Evolutionary conservation across 2,113 vertebrate species (phyloP).

Genomic region (Takifugu flavidus): DNA sequence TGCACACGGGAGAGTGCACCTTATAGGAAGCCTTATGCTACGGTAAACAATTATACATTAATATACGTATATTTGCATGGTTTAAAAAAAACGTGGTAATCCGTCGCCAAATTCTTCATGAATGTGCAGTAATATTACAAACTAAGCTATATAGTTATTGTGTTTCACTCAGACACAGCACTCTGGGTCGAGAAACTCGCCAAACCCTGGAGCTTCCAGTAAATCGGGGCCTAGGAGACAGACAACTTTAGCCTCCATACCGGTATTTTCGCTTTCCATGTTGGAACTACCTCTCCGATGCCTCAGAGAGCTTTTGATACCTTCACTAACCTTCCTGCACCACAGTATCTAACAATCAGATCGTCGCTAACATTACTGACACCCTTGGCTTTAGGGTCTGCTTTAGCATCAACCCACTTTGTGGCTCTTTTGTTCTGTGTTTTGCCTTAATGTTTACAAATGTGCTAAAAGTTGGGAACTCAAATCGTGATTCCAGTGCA

Average conservation of each 20-base stretch:
- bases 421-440: not conserved
- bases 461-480: constrained; percentile 7
- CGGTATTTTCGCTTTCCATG: constrained; percentile 69
- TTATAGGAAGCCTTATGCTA: constrained; percentile 34
- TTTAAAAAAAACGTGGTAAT: constrained; percentile 6
- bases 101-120: constrained; percentile 15
- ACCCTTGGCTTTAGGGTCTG: not conserved
- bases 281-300: constrained; percentile 50
- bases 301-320: constrained; percentile 51
- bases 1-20: constrained; percentile 36
- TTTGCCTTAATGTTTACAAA: constrained; percentile 51
- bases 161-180: constrained; percentile 74
- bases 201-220: constrained; percentile 73
- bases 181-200: constrained; percentile 59
- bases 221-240: constrained; percentile 68
- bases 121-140: constrained; percentile 15
- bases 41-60: not conserved
- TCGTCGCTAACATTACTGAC: constrained; percentile 13
- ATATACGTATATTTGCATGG: constrained; percentile 23
- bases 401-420: not conserved
- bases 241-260: constrained; percentile 76
- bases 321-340: constrained; percentile 42
- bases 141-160: constrained; percentile 27
- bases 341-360: constrained; percentile 40
- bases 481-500: not conserved